Conservation (phyloP, 2,888 invertebrate genomes). For the Dorcus parallelipipedus region DNA sequence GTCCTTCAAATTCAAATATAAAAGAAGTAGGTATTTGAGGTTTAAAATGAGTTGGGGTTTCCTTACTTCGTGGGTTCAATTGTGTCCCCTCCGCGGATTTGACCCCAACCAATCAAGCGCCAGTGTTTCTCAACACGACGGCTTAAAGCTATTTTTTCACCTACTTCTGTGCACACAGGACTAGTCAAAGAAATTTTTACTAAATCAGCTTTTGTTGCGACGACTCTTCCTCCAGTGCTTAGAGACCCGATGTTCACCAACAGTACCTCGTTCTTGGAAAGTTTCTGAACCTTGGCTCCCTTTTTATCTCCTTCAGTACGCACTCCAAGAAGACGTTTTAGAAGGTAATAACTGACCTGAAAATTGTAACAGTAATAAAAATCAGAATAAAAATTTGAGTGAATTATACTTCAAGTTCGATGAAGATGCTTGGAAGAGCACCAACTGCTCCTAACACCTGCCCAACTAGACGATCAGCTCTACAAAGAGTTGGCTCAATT, state of each 20-base stretch:
- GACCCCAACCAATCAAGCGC: slow-evolving; percentile 99
- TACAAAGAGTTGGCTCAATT: slow-evolving; percentile 97
- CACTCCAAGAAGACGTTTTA: slow-evolving; percentile 93
- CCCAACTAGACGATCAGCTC: slow-evolving; percentile 97
- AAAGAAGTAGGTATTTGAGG: background rate
- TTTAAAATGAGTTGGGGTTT: background rate
- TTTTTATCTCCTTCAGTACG: slow-evolving; percentile 99
- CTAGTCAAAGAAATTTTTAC: slow-evolving; percentile 95
- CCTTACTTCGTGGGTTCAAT: slow-evolving; percentile 67
- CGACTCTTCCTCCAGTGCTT: slow-evolving; percentile 94
- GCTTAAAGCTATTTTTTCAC: slow-evolving; percentile 98
- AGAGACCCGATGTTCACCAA: slow-evolving; percentile 98
- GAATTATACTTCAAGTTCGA: slow-evolving; percentile 83
- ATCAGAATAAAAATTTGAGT: slow-evolving; percentile 5
- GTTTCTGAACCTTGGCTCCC: slow-evolving; percentile 94
- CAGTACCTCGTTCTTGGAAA: slow-evolving; percentile 85
- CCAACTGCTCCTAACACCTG: slow-evolving; percentile 91
- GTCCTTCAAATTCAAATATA: background rate
- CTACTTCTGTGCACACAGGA: slow-evolving; percentile 98
- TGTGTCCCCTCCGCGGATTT: slow-evolving; percentile 95
- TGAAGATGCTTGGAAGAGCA: slow-evolving; percentile 93
- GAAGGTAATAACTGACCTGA: slow-evolving; percentile 80
- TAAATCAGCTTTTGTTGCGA: slow-evolving; percentile 93
- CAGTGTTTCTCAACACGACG: slow-evolving; percentile 99
- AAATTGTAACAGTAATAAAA: slow-evolving; percentile 16